phyloP scores from a whole-genome alignment of 2,888 invertebrate genomes.

The Dolichomitus sp. region DNA sequence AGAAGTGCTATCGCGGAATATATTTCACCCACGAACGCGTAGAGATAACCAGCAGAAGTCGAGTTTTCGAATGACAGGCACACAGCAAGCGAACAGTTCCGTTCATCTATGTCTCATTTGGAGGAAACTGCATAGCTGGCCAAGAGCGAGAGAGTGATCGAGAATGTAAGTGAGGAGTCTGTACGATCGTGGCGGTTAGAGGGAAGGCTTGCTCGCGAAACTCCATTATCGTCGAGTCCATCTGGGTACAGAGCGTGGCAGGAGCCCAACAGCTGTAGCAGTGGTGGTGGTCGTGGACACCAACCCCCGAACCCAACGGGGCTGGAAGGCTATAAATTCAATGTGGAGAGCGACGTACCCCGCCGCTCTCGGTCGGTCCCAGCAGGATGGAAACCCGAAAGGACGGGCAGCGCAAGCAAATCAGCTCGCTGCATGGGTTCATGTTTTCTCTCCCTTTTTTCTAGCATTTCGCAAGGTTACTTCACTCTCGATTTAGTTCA shows the following conservation, averaged over 20 bases:
- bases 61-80: constrained; percentile 12
- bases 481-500: constrained; percentile 12
- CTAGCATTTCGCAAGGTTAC: constrained; percentile 53
- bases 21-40: constrained; percentile 7
- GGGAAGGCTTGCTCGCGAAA: constrained; percentile 64
- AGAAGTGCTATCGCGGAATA: neutral
- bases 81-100: constrained; percentile 17
- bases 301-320: constrained; percentile 43
- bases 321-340: constrained; percentile 72
- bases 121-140: constrained; percentile 40
- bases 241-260: constrained; percentile 54
- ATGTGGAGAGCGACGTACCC: constrained; percentile 56
- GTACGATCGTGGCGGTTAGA: constrained; percentile 22
- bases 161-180: constrained; percentile 8
- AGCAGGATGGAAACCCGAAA: constrained; percentile 56
- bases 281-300: constrained; percentile 11
- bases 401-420: constrained; percentile 26
- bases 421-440: constrained; percentile 42
- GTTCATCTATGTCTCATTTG: constrained; percentile 65
- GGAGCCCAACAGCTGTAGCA: constrained; percentile 30
- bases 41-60: constrained; percentile 4
- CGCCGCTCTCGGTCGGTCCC: constrained; percentile 58
- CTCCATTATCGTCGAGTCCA: constrained; percentile 74
- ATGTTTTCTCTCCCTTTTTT: constrained; percentile 45
- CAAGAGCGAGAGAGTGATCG: constrained; percentile 25